Evolutionary conservation across 2,113 vertebrate species (phyloP).

Genomic region (human): DNA sequence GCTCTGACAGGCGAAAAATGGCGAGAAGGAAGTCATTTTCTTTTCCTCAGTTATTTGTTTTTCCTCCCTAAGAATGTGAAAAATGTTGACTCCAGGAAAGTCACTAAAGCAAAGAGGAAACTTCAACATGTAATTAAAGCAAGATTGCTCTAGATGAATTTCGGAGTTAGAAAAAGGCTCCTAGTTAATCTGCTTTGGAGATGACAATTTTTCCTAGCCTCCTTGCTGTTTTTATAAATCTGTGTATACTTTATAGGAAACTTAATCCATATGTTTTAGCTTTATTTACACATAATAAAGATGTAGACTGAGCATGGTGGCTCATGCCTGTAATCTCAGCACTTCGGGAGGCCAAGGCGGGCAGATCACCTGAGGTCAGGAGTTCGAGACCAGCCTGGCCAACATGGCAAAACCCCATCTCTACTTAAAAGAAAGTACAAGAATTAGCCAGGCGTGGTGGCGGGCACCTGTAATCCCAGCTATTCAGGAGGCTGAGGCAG

Average conservation of each 20-base stretch:
- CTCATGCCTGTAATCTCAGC: no score
- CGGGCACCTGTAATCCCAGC: no score
- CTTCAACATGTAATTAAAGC: constrained; percentile 17
- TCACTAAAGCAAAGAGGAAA: background rate
- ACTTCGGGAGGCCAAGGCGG: no score
- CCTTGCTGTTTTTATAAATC: constrained; percentile 41
- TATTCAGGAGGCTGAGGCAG: no score
- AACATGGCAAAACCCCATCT: no score
- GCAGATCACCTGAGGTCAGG: no score
- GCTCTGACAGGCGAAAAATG: no score
- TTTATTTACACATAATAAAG: constrained; percentile 49
- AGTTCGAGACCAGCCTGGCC: no score
- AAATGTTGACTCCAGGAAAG: background rate
- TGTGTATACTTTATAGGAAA: constrained; percentile 59
- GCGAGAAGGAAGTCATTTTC: background rate
- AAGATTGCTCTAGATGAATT: constrained; percentile 18
- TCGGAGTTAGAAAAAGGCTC: constrained; percentile 12
- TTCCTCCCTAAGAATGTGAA: background rate
- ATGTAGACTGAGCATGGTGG: background rate
- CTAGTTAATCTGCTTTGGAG: constrained; percentile 31
- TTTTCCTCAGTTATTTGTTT: background rate
- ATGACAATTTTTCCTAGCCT: constrained; percentile 6
- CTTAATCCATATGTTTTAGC: constrained; percentile 64
- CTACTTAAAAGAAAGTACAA: no score
- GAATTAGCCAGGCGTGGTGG: no score